phyloP scores from a whole-genome alignment of 37 sponge, comb jelly and placozoan species.

The Haliclona indistincta region DNA sequence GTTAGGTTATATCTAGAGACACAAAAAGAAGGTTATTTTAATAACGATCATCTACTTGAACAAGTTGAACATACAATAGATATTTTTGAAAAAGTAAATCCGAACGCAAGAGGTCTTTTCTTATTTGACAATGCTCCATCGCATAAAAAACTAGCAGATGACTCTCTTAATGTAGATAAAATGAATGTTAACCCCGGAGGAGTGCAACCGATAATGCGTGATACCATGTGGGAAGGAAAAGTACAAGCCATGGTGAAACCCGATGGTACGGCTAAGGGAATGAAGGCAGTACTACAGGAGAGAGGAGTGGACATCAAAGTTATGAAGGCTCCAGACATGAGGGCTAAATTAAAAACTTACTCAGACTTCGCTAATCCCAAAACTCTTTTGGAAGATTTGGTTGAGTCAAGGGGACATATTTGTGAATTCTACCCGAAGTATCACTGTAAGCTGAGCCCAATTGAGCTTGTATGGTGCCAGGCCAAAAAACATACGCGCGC shows the following conservation, averaged over 20 bases:
- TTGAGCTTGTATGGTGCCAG: too few relatives aligned
- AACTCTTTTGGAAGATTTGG: constrained; percentile 19
- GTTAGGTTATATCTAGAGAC: too few relatives aligned
- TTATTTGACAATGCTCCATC: constrained; percentile 51
- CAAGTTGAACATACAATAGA: too few relatives aligned
- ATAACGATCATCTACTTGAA: too few relatives aligned
- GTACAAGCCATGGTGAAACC: background rate
- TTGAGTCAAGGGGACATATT: constrained; percentile 33
- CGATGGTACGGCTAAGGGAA: constrained; percentile 38
- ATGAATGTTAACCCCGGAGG: constrained; percentile 68
- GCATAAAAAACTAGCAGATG: constrained; percentile 30
- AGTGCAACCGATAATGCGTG: constrained; percentile 43
- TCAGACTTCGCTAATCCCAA: constrained; percentile 26
- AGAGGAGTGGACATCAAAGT: constrained; percentile 49
- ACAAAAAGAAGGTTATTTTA: too few relatives aligned
- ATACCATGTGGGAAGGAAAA: constrained; percentile 43
- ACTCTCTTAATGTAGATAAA: constrained; percentile 24
- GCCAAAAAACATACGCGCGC: constrained; percentile 35
- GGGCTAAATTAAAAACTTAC: constrained; percentile 14
- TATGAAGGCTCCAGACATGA: constrained; percentile 46
- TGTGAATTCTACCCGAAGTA: constrained; percentile 43
- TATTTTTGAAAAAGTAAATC: too few relatives aligned
- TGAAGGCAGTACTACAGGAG: constrained; percentile 36
- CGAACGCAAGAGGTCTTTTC: too few relatives aligned
- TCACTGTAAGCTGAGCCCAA: constrained; percentile 57